These are phyloP conservation scores for Clusia tigrina DNA, from an alignment of 2,888 invertebrate species.

Conservation along the genomic window DNA sequence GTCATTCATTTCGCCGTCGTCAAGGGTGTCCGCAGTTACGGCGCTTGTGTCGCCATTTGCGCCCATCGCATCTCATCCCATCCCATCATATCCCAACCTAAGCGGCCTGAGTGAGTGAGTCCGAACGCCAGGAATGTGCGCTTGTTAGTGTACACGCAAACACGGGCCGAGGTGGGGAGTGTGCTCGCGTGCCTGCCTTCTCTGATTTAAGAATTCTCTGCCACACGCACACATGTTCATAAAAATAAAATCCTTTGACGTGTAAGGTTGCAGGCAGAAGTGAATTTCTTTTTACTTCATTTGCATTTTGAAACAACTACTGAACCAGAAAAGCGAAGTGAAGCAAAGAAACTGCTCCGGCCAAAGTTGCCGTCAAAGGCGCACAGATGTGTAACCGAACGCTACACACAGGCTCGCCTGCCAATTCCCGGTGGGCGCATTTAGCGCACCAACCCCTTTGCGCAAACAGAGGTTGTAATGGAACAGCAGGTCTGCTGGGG, in stretches of 20 bases:
- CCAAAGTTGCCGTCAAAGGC: too few relatives aligned
- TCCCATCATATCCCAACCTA: too few relatives aligned
- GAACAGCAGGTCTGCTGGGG: too few relatives aligned
- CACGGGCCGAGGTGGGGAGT: not conserved
- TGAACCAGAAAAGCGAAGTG: too few relatives aligned
- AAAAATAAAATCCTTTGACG: not conserved
- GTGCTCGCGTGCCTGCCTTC: not conserved
- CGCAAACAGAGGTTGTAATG: too few relatives aligned
- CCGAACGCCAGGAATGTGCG: not conserved
- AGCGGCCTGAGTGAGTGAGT: not conserved
- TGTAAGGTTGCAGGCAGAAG: not conserved
- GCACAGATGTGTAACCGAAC: too few relatives aligned
- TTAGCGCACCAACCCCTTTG: too few relatives aligned
- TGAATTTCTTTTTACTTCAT: not conserved
- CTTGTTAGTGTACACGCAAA: not conserved
- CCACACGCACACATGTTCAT: not conserved
- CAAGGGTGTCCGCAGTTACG: conserved; percentile 29
- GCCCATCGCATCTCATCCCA: not conserved
- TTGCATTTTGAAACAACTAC: not conserved
- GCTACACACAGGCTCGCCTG: too few relatives aligned
- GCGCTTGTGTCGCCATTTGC: conserved; percentile 29
- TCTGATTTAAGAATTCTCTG: not conserved
- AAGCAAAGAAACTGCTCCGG: too few relatives aligned
- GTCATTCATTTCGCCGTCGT: not conserved
- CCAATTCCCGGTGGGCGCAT: too few relatives aligned